Conservation (phyloP, 2,888 invertebrate genomes). For the Latrodectus hesperus region DNA sequence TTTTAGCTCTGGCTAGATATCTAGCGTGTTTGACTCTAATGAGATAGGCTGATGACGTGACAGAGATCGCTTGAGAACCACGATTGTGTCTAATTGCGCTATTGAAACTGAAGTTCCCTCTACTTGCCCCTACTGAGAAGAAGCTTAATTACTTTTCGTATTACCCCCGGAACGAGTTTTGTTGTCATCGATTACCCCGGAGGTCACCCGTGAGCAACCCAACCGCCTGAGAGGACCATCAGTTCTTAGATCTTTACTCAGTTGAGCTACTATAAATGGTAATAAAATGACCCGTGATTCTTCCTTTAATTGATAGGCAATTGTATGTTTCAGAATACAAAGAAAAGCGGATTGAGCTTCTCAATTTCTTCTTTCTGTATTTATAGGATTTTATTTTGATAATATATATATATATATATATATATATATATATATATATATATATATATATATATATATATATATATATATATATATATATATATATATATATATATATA, state of each 20-base stretch:
- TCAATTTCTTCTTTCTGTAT: too few species aligned
- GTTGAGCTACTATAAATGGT: neutral
- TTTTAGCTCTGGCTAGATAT: neutral
- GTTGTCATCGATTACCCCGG: neutral
- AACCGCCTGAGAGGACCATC: neutral
- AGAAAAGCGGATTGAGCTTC: too few species aligned
- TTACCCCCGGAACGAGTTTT: neutral
- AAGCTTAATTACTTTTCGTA: constrained; percentile 51
- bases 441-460: neutral
- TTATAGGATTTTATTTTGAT: too few species aligned
- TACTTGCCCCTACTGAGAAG: neutral
- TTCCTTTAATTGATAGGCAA: neutral
- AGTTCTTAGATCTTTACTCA: neutral
- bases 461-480: constrained; percentile 2
- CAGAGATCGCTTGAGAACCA: constrained; percentile 39
- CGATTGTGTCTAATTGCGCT: constrained; percentile 36
- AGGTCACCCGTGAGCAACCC: neutral
- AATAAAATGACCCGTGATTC: neutral
- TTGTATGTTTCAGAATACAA: too few species aligned
- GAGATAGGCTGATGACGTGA: constrained; percentile 56
- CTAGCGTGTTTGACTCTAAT: constrained; percentile 57
- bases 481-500: constrained; percentile 13
- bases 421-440: too few species aligned
- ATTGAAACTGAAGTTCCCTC: constrained; percentile 15
- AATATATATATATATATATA: too few species aligned